phyloP scores from a whole-genome alignment of 2,113 vertebrate species.

The Onychostruthus taczanowskii region DNA sequence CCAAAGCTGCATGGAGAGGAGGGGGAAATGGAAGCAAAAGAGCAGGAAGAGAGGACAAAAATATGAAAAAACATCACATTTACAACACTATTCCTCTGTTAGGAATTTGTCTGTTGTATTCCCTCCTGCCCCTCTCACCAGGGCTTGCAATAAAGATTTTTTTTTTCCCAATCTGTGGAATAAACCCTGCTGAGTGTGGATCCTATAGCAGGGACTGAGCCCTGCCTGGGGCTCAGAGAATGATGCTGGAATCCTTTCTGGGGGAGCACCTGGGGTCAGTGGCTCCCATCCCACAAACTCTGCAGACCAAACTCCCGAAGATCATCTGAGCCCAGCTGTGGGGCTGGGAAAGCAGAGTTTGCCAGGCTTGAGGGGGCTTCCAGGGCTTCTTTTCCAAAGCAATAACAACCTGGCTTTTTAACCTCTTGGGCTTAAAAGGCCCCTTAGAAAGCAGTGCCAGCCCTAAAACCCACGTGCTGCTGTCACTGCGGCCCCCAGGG shows the following conservation, averaged over 20 bases:
- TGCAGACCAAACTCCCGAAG: not conserved
- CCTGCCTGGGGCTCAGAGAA: not conserved
- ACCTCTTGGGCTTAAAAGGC: not conserved
- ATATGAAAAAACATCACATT: not conserved
- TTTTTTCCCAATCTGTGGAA: not conserved
- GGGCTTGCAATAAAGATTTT: not conserved
- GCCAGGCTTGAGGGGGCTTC: not conserved
- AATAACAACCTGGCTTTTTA: not conserved
- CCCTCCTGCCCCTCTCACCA: not conserved
- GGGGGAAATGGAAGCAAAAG: not conserved
- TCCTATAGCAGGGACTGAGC: not conserved
- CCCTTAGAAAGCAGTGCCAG: not conserved
- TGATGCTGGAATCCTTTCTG: not conserved
- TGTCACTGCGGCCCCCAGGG: not conserved
- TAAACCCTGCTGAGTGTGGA: not conserved
- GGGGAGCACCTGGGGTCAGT: not conserved
- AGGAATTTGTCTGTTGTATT: not conserved
- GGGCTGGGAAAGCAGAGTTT: not conserved
- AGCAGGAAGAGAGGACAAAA: not conserved
- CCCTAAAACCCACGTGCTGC: not conserved
- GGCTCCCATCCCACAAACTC: not conserved
- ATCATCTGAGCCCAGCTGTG: rapidly evolving
- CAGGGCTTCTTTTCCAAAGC: not conserved
- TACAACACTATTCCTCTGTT: not conserved
- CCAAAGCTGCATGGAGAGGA: not conserved